Base-by-base conservation (phyloP, 2,113 vertebrate species). In the Limanda limanda region DNA sequence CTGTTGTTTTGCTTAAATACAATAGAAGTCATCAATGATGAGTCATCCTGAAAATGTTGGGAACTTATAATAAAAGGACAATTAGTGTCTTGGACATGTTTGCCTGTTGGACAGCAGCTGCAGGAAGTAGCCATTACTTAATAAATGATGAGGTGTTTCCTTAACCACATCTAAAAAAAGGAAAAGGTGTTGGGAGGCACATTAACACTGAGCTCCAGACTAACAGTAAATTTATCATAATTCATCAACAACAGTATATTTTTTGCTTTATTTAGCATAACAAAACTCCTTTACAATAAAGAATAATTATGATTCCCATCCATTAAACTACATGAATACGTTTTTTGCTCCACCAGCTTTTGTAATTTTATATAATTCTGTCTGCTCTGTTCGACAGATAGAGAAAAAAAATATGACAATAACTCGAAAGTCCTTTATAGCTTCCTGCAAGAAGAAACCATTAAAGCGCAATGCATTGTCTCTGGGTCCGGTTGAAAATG, bases 401-500 rank as follows among this genome's bases (percentile, higher is more conserved):
- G 56, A 20, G n/a, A 24, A 69, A 55, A 60, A 21, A n/a, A 69
- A 68, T n/a, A 74, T 35, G 58, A 79, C 79, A 84, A 78, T 85
- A 88, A 88, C 85, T 82, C 80, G 67, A 92, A 92, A 92, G 76
- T 69, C 47, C 86, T 94, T 94, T 93, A 94, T 92, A 90, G 92
- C 74, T 94, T 95, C 93, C 93, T 93, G 88, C 74, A 91, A 92
- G 78, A 88, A 83, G 87, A 90, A 91, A 81, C 83, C 74, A 91
- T 88, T 91, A 89, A 87, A 82, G 71, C 74, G 37, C 67, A 87
- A 81, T 56, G 71, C 85, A 91, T 93, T 94, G 92, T 94, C 84
- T 87, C 60, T 55, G 77, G 74, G 75, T 84, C 86, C 71, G 83
- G 31, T 76, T 86, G 81, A 82, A 92, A 92, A 93, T 88, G 87